phyloP scores from a whole-genome alignment of 1,140 invertebrate genomes.

The Diorhabda carinulata region DNA sequence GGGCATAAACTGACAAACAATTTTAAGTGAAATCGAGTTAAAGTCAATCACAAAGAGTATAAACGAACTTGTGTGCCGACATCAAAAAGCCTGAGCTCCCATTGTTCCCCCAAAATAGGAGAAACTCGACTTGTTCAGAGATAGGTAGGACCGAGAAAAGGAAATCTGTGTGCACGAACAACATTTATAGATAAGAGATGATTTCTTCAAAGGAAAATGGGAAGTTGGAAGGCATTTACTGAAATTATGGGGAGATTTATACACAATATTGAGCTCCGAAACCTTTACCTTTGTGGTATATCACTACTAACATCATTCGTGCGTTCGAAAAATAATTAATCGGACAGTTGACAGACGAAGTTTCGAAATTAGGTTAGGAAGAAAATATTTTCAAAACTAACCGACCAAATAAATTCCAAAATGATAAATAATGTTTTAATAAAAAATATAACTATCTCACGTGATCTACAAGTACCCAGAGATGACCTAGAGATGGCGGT shows the following conservation, averaged over 20 bases:
- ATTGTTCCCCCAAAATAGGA: conserved; percentile 18
- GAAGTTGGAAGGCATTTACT: not conserved
- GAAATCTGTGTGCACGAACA: conserved; percentile 1
- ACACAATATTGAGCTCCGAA: not conserved
- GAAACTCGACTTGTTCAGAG: conserved; percentile 16
- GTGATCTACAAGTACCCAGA: too few relatives aligned
- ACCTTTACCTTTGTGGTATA: not conserved
- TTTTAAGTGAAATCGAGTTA: conserved; percentile 17
- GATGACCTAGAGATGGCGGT: too few relatives aligned
- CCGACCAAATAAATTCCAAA: too few relatives aligned
- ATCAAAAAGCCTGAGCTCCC: conserved; percentile 22
- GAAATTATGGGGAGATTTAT: not conserved
- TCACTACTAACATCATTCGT: not conserved
- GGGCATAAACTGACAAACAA: conserved; percentile 17
- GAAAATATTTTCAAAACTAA: too few relatives aligned
- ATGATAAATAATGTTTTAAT: too few relatives aligned
- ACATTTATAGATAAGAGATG: conserved; percentile 2
- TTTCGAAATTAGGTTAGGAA: too few relatives aligned
- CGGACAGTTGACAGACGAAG: too few relatives aligned
- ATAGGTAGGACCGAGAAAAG: not conserved
- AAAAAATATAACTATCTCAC: too few relatives aligned
- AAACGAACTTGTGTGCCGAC: conserved; percentile 22
- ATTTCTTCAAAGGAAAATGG: not conserved
- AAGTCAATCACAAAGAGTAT: conserved; percentile 19
- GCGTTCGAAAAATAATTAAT: too few relatives aligned